Base-by-base conservation (phyloP, 37 sponge, comb jelly and placozoan species). In the Bolinopsis microptera region DNA sequence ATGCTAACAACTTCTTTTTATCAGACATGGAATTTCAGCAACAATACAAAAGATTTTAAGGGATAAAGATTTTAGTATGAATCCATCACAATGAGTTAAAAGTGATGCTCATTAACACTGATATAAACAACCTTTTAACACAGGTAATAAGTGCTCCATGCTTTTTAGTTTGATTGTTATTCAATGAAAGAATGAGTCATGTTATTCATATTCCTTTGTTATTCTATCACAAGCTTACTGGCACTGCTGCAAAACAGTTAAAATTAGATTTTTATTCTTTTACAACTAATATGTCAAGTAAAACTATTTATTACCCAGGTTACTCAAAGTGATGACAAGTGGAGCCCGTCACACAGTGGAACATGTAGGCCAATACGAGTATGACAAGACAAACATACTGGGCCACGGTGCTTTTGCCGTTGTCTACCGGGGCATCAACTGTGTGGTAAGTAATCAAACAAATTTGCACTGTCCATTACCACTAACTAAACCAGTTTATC, bases 371-470 rank as follows among this genome's bases (percentile, higher is more conserved):
- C 82, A 80, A 37, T 80, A 80, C 32, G 37, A 80, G 30, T 80
- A 80, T 35, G 82, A 80, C 37, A 80, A 80, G 82, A 80, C 82
- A 18, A 80, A 35, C 23, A 80, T 80, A 36, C 82, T 80, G 22
- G 82, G 82, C 35, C 82, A 80, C 30, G 82, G 82, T 13, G 82
- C 82, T 36, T 80, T 80, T 80, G 82, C 82, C 30, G 82, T 80
- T 21, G 82, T 80, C 37, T 80, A 80, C 82, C 2, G 37, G 37
- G 82, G 82, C 82, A 34, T 16, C 38, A 80, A 35, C 23, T 8
- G 82, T 30, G 82, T 80, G 24, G 82, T 80, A 22, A 80, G 82
- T 80, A 3, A 36, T 36, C 82, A 36, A 35, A 80, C 18, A n/a
- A n/a, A n/a, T n/a, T n/a, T n/a, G 21, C 21, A 67, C 21, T 67